phyloP scores from a whole-genome alignment of 2,113 vertebrate species.

The Microtus ochrogaster region DNA sequence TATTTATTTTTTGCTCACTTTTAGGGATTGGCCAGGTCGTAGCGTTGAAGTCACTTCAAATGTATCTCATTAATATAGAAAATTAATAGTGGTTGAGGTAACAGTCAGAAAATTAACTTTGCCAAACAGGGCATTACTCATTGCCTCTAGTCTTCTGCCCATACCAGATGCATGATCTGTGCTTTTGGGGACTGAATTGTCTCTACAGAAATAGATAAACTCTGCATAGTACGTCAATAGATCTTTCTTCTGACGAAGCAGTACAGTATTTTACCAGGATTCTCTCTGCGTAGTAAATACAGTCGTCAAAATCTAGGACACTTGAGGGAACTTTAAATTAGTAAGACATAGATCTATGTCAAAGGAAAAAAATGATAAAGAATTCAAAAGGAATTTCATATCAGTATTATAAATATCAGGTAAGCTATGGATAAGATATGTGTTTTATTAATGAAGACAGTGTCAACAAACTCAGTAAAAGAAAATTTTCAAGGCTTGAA shows the following conservation, averaged over 20 bases:
- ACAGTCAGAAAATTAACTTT: background rate
- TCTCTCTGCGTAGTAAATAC: conserved; percentile 76
- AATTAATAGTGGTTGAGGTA: background rate
- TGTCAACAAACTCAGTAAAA: background rate
- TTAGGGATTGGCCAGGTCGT: too few species aligned
- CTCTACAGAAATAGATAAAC: conserved; percentile 78
- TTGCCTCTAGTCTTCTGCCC: background rate
- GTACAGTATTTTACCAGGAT: conserved; percentile 75
- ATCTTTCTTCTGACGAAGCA: conserved; percentile 61
- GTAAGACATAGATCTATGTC: conserved; percentile 59
- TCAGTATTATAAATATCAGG: background rate
- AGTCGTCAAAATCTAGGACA: conserved; percentile 30
- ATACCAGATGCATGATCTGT: conserved; percentile 62
- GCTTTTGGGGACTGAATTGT: conserved; percentile 59
- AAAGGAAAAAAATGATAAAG: conserved; percentile 74
- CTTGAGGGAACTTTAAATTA: conserved; percentile 80
- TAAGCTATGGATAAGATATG: background rate
- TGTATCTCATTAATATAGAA: background rate
- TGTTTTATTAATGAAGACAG: background rate
- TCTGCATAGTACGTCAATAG: conserved; percentile 71
- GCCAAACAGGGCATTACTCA: background rate
- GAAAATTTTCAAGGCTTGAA: background rate
- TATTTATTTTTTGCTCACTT: too few species aligned
- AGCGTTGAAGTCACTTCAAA: background rate
- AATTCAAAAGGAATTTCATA: conserved; percentile 69